Base-by-base conservation (phyloP, 2,797 vertebrate genomes). In the Sardinella longiceps region DNA sequence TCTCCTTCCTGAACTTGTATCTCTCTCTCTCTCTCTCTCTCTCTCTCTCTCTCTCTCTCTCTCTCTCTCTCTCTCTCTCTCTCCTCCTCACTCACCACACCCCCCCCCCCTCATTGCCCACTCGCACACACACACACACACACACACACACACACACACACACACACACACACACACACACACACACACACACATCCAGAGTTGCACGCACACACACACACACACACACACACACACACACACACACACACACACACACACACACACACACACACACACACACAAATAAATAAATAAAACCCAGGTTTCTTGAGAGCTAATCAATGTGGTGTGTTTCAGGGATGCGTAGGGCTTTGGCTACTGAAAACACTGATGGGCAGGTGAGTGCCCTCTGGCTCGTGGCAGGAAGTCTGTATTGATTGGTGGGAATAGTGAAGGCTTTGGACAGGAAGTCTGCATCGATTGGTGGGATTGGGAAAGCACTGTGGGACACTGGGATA, bases 261-360 rank as follows among this genome's bases (percentile, higher is more conserved):
- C 60, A 66, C 60, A 66, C 10, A 66, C 6, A 66, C 60, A 66
- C 60, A 66, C 60, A 74, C 63, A 66, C 60, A 66, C 60, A 66
- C 60, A 60, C n/a, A 28, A 25, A 20, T 10, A 48, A 10, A 48
- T 14, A 48, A 10, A 48, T 14, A 63, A 9, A 63, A 30, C 12
- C 60, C 28, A 30, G 25, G 25, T 30, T 66, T 30, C 28, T 70
- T 33, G 25, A 70, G 10, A 70, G 63, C 25, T 70, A 33, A 70
- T 70, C 10, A 14, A 70, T 70, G 12, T 11, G 33, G 63, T 30
- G 28, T 70, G 63, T 70, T 70, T 70, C 15, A n/a, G 6, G 60
- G 63, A 23, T 33, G 30, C 11, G 10, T 25, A 63, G 25, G 60
- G 25, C 63, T 30, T 14, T 66, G 60, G 25, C 25, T 30, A 66